Conservation (phyloP, 2,888 invertebrate genomes). For the Steinernema carpocapsae region DNA sequence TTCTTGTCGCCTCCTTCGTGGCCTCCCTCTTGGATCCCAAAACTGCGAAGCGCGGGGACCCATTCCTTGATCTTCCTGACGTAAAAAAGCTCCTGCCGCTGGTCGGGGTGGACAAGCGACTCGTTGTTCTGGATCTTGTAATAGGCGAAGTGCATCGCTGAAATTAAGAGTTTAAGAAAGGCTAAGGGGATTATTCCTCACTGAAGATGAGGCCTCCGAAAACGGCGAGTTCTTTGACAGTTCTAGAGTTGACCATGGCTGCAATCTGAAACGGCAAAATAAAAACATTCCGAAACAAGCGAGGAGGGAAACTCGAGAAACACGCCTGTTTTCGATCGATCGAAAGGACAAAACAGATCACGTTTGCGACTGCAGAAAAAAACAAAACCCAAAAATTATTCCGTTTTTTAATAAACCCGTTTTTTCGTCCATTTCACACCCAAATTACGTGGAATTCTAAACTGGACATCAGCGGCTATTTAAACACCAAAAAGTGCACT, state of each 20-base stretch:
- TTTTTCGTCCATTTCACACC: too few species aligned
- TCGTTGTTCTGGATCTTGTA: conserved; percentile 63
- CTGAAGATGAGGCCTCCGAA: conserved; percentile 54
- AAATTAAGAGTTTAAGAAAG: conserved; percentile 33
- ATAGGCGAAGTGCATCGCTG: conserved; percentile 63
- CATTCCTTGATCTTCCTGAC: conserved; percentile 60
- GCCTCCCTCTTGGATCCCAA: conserved; percentile 37
- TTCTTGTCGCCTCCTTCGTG: conserved; percentile 19
- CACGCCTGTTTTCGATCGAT: conserved; percentile 19
- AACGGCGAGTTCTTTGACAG: conserved; percentile 46
- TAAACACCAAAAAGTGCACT: too few species aligned
- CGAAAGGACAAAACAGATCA: neutral
- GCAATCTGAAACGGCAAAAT: neutral
- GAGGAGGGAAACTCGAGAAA: neutral
- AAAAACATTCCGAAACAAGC: neutral
- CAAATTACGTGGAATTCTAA: too few species aligned
- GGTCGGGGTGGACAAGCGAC: conserved; percentile 51
- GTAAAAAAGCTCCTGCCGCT: conserved; percentile 62
- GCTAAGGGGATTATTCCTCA: conserved; percentile 40
- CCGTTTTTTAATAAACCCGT: too few species aligned
- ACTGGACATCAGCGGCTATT: too few species aligned
- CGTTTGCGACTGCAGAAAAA: neutral
- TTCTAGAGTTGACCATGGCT: conserved; percentile 40
- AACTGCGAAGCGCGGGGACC: conserved; percentile 51
- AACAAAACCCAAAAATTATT: neutral